phyloP scores from a whole-genome alignment of 2,113 vertebrate genomes.

The Spea multiplicata region DNA sequence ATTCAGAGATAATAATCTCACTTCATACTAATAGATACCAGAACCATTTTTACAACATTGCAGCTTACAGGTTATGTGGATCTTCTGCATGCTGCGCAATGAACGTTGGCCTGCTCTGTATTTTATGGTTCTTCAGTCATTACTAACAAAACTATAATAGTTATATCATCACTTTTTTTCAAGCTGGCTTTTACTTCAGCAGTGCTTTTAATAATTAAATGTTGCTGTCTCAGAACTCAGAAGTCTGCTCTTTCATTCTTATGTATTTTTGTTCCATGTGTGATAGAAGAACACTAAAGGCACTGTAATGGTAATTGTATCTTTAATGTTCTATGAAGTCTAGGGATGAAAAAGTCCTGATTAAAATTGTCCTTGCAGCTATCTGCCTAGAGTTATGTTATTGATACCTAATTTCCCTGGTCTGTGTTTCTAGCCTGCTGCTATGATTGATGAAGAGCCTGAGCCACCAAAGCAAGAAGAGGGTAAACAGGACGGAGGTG shows the following conservation, averaged over 20 bases:
- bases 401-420: not conserved
- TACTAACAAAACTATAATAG: no score
- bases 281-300: not conserved
- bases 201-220: not conserved
- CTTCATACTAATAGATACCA: no score
- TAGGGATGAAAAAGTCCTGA: slow-evolving; percentile 30
- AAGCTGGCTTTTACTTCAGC: no score
- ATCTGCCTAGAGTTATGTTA: not conserved
- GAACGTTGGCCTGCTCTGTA: no score
- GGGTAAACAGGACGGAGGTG: slow-evolving; percentile 76
- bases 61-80: no score
- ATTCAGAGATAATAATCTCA: no score
- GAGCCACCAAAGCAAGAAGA: slow-evolving; percentile 76
- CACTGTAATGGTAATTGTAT: slow-evolving; percentile 24
- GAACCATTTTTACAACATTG: no score
- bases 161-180: no score
- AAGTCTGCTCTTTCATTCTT: slow-evolving; percentile 21
- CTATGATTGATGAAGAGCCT: slow-evolving; percentile 93
- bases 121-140: no score
- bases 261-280: not conserved
- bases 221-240: not conserved
- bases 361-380: slow-evolving; percentile 23
- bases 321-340: slow-evolving; percentile 14
- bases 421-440: slow-evolving; percentile 62
- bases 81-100: no score